Evolutionary conservation across 2,888 invertebrate species (phyloP).

Genomic region (Marasmarcha lunaedactyla): DNA sequence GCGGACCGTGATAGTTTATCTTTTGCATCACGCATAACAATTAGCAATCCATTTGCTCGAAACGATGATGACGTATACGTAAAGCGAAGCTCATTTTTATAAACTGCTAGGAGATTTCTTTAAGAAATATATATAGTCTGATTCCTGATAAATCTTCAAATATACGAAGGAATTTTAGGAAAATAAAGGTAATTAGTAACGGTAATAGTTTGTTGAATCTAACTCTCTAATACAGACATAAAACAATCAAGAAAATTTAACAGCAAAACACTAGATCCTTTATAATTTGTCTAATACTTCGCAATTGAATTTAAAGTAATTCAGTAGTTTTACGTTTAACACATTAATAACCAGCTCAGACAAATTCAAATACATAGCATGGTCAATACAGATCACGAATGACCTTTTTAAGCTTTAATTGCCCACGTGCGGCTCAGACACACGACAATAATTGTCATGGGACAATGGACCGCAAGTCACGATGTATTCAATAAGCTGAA

Average conservation of each 20-base stretch:
- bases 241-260: no score
- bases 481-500: constrained; percentile 37
- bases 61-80: constrained; percentile 49
- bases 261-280: no score
- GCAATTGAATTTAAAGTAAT: no score
- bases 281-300: no score
- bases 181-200: no score
- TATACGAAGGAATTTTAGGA: no score
- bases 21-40: constrained; percentile 56
- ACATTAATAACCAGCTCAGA: neutral
- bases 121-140: neutral
- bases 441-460: constrained; percentile 47
- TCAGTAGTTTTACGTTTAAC: neutral
- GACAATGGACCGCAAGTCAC: constrained; percentile 57
- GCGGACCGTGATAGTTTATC: constrained; percentile 60
- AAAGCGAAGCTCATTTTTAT: constrained; percentile 48
- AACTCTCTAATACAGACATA: no score
- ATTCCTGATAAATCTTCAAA: no score
- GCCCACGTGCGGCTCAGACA: constrained; percentile 46
- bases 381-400: constrained; percentile 40
- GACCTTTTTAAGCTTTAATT: constrained; percentile 43
- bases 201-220: no score
- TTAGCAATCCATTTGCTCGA: constrained; percentile 45
- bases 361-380: constrained; percentile 6
- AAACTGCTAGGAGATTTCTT: no score